Evolutionary conservation across 2,888 invertebrate genomes (phyloP).

Genomic region (Phyto melanocephala): DNA sequence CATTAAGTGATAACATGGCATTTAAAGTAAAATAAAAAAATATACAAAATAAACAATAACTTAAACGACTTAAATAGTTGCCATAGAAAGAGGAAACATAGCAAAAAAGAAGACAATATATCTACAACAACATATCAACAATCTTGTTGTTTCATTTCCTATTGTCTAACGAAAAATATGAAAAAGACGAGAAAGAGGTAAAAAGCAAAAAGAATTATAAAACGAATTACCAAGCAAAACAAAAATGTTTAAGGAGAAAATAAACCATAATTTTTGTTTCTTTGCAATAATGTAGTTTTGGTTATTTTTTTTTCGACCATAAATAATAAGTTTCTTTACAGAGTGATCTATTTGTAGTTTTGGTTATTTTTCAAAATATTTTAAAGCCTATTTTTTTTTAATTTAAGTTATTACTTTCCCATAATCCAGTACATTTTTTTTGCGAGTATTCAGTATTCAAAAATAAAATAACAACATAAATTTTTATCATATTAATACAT

Average conservation of each 20-base stretch:
- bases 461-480: no score
- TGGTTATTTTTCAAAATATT: no score
- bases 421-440: no score
- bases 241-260: constrained; percentile 27
- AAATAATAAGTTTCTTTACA: no score
- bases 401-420: no score
- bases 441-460: no score
- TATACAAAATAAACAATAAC: constrained; percentile 52
- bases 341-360: no score
- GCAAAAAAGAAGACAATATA: constrained; percentile 47
- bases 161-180: constrained; percentile 28
- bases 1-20: constrained; percentile 59
- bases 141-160: constrained; percentile 62
- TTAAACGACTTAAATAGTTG: neutral
- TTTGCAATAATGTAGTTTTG: no score
- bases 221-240: constrained; percentile 12
- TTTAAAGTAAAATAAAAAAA: constrained; percentile 24
- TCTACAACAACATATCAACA: constrained; percentile 47
- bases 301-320: no score
- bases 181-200: neutral
- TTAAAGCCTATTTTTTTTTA: no score
- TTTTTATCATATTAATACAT: no score
- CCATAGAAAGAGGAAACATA: neutral
- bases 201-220: neutral
- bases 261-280: constrained; percentile 19